Conservation (phyloP, 2,113 vertebrate species). For the Melanotaenia duboulayi region DNA sequence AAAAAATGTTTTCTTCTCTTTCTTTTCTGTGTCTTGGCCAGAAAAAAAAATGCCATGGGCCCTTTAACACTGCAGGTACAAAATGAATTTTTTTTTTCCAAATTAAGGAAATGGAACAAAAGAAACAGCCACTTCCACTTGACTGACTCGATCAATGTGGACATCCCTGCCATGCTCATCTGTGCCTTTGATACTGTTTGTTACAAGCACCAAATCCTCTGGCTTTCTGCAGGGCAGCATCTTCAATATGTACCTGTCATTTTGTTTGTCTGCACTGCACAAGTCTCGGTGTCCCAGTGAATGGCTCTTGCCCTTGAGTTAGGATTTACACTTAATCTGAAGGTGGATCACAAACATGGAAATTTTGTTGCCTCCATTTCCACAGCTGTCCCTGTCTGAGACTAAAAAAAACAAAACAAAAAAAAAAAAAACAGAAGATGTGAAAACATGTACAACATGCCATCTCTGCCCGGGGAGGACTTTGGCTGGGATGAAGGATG, state of each 20-base stretch:
- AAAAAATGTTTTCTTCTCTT: too few relatives aligned
- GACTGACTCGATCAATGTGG: constrained; percentile 1
- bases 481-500: constrained; percentile 1
- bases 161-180: neutral
- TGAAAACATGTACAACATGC: constrained; percentile 4
- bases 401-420: neutral
- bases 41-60: too few relatives aligned
- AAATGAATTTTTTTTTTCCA: too few relatives aligned
- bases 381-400: constrained; percentile 6
- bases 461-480: neutral
- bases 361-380: neutral
- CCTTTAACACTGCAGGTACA: too few relatives aligned
- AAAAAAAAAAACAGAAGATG: neutral
- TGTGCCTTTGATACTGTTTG: neutral
- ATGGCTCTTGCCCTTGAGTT: constrained; percentile 4
- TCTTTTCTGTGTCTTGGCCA: too few relatives aligned
- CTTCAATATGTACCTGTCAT: constrained; percentile 18
- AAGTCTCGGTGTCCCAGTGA: neutral
- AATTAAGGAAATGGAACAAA: neutral
- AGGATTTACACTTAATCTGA: constrained; percentile 39
- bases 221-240: constrained; percentile 12
- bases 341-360: constrained; percentile 25
- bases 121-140: neutral
- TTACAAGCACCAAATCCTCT: constrained; percentile 22
- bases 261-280: neutral